Conservation (phyloP, 2,797 vertebrate species). For the Alosa sapidissima region DNA sequence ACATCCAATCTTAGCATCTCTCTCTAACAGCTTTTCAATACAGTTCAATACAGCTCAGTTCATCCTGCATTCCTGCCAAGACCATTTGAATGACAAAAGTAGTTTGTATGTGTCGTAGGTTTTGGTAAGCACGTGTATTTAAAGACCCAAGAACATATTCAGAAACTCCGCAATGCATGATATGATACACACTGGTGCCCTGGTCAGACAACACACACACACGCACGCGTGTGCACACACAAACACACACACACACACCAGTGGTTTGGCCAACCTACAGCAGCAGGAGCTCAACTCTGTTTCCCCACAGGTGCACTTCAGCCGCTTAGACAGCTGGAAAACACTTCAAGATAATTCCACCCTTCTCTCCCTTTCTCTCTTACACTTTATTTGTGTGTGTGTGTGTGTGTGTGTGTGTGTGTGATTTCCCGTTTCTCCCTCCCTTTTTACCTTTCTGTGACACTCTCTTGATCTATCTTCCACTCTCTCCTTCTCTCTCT, state of each 20-base stretch:
- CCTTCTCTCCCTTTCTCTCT: slow-evolving; percentile 12
- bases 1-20: not conserved
- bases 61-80: no score
- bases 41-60: no score
- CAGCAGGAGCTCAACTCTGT: not conserved
- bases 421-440: not conserved
- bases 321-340: slow-evolving; percentile 4
- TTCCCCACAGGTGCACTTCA: not conserved
- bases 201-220: no score
- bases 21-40: no score
- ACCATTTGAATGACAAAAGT: no score
- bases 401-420: slow-evolving; percentile 19
- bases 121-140: no score
- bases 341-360: not conserved
- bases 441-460: not conserved
- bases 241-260: not conserved
- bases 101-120: no score
- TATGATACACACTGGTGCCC: no score
- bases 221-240: no score
- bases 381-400: slow-evolving; percentile 1
- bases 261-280: not conserved
- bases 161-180: no score
- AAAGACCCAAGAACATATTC: no score
- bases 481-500: slow-evolving; percentile 25
- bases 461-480: not conserved